A percentile compares a stretch with the other conserved stretches of the same genome.
Conservation (phyloP, 2,888 invertebrate species). For the Sisyra terminalis region DNA sequence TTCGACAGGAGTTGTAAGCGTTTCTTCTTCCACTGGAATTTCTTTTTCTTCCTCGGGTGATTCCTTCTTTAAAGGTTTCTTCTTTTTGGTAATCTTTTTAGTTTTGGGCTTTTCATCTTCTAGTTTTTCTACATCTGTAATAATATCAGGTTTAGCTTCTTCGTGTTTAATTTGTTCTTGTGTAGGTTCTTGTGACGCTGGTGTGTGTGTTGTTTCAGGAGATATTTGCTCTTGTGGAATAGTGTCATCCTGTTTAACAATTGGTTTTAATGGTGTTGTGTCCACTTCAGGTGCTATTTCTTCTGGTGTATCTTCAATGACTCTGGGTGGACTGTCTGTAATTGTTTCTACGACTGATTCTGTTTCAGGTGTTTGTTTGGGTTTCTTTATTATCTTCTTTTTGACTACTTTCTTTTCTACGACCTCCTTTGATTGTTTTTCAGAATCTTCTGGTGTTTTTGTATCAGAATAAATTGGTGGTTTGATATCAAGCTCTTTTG, state of each 20-base stretch:
- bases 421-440: conserved; percentile 11
- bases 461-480: conserved; percentile 13
- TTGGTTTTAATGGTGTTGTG: conserved; percentile 1
- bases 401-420: conserved; percentile 9
- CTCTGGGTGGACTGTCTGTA: conserved; percentile 9
- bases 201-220: conserved; percentile 11
- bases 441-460: conserved; percentile 10
- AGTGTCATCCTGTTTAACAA: conserved; percentile 10
- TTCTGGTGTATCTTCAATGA: conserved; percentile 13
- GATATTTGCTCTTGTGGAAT: conserved; percentile 12
- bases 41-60: conserved; percentile 15
- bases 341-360: conserved; percentile 8
- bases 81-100: conserved; percentile 17
- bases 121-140: conserved; percentile 18
- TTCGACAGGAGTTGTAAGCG: not conserved
- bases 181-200: conserved; percentile 8
- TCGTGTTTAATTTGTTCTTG: conserved; percentile 20
- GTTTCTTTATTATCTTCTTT: conserved; percentile 11
- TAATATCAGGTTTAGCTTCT: conserved; percentile 24
- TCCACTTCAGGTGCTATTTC: conserved; percentile 12
- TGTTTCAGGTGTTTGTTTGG: conserved; percentile 3
- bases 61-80: conserved; percentile 10
- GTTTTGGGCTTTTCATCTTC: conserved; percentile 10
- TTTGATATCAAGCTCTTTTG: conserved; percentile 16
- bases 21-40: conserved; percentile 9